Evolutionary conservation across 1,140 invertebrate genomes (phyloP).

Genomic region (Hyphantria cunea): DNA sequence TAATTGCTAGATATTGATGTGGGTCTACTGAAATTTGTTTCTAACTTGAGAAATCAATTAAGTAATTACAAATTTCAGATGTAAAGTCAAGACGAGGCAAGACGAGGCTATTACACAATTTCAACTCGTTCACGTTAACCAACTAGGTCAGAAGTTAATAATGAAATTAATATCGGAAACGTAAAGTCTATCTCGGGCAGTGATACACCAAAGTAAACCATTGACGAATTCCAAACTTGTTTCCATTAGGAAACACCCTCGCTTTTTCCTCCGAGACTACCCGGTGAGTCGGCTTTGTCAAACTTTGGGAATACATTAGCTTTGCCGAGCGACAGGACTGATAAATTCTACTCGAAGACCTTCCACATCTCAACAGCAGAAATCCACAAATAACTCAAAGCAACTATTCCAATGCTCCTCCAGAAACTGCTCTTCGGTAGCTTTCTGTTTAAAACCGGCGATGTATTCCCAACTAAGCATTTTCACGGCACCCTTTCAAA

Average conservation of each 20-base stretch:
- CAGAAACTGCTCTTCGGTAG: conserved; percentile 7
- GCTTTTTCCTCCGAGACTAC: conserved; percentile 60
- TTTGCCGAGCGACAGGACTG: conserved; percentile 53
- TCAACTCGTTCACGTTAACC: neutral
- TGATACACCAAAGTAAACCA: conserved; percentile 25
- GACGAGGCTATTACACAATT: neutral
- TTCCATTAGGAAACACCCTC: conserved; percentile 59
- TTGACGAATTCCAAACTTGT: conserved; percentile 58
- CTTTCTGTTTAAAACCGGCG: conserved; percentile 25
- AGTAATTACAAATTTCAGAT: neutral
- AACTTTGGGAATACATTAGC: conserved; percentile 75
- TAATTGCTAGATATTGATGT: neutral
- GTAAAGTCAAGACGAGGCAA: neutral
- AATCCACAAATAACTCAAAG: conserved; percentile 13
- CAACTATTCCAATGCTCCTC: conserved; percentile 25
- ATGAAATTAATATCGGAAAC: conserved; percentile 12
- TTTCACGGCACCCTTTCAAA: conserved; percentile 34
- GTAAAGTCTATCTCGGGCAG: conserved; percentile 20
- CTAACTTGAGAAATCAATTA: conserved; percentile 41
- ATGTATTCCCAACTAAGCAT: conserved; percentile 32
- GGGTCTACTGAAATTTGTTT: conserved; percentile 4
- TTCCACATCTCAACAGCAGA: conserved; percentile 21
- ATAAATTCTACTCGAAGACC: conserved; percentile 61
- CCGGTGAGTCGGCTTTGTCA: conserved; percentile 57
- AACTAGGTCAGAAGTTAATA: neutral